Conservation (phyloP, 1,140 invertebrate species). For the Doryteuthis pealeii region DNA sequence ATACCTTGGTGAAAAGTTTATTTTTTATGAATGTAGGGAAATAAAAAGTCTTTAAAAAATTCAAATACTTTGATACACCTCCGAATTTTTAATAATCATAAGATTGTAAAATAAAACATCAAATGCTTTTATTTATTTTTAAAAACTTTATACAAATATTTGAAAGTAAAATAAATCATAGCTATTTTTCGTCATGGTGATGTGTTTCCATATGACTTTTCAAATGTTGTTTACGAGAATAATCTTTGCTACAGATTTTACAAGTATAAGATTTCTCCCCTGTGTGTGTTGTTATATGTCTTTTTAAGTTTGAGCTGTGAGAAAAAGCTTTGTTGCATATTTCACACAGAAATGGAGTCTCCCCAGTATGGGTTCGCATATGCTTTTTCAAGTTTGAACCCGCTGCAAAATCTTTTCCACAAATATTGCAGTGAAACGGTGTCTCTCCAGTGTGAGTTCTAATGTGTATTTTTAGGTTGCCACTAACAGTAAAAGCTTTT, state of each 20-base stretch:
- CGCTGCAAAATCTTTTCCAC: slow-evolving; percentile 21
- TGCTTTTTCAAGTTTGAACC: slow-evolving; percentile 41
- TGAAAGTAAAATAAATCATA: too few relatives aligned
- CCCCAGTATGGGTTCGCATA: slow-evolving; percentile 51
- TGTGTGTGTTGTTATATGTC: slow-evolving; percentile 6
- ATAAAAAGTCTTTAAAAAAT: too few relatives aligned
- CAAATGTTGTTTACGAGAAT: too few relatives aligned
- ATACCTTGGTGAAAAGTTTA: too few relatives aligned
- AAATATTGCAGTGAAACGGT: slow-evolving; percentile 24
- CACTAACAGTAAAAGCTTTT: slow-evolving; percentile 29
- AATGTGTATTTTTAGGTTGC: slow-evolving; percentile 17
- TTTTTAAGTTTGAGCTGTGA: background rate
- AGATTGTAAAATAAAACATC: too few relatives aligned
- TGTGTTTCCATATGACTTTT: too few relatives aligned
- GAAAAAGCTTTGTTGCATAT: slow-evolving; percentile 44
- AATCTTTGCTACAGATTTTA: slow-evolving; percentile 11
- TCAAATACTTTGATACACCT: too few relatives aligned
- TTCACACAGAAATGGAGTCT: slow-evolving; percentile 51
- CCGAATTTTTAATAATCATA: too few relatives aligned
- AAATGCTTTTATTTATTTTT: too few relatives aligned
- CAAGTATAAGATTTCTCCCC: background rate
- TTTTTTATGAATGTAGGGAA: too few relatives aligned
- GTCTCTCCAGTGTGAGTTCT: slow-evolving; percentile 14
- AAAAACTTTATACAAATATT: too few relatives aligned
- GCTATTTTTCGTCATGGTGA: too few relatives aligned